Evolutionary conservation across 2,797 vertebrate species (phyloP).

Genomic region (Cheirogaleus major): DNA sequence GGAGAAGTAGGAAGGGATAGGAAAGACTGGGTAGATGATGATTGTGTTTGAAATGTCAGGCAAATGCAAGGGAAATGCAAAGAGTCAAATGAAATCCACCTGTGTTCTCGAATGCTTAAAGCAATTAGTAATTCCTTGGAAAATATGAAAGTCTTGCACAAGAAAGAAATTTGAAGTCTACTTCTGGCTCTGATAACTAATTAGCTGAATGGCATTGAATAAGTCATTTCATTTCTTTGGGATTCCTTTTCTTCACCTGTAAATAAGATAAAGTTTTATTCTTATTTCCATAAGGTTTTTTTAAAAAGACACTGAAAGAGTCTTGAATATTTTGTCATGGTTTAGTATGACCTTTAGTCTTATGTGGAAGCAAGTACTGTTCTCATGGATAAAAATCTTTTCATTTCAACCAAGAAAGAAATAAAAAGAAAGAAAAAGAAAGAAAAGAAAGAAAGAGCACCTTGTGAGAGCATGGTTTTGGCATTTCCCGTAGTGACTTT

Average conservation of each 20-base stretch:
- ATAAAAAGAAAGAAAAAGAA: neutral
- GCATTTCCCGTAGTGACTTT: neutral
- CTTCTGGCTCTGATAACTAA: neutral
- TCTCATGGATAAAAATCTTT: neutral
- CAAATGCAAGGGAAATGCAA: neutral
- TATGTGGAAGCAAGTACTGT: neutral
- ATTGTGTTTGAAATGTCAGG: slow-evolving; percentile 25
- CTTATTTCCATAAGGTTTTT: neutral
- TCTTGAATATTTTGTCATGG: neutral
- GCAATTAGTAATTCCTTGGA: neutral
- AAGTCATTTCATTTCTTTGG: neutral
- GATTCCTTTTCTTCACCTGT: slow-evolving; percentile 1
- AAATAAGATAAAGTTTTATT: slow-evolving; percentile 15
- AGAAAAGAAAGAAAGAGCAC: neutral
- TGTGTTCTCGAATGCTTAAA: neutral
- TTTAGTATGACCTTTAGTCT: neutral
- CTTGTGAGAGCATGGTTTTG: neutral
- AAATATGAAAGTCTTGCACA: neutral
- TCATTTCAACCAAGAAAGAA: neutral
- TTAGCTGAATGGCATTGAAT: neutral
- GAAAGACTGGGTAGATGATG: neutral
- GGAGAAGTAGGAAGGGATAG: neutral
- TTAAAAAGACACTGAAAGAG: neutral
- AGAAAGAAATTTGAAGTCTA: neutral
- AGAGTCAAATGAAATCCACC: neutral